These are phyloP conservation scores for Schizotus pectinicornis DNA, from an alignment of 2,888 invertebrate species.

Conservation along the genomic window DNA sequence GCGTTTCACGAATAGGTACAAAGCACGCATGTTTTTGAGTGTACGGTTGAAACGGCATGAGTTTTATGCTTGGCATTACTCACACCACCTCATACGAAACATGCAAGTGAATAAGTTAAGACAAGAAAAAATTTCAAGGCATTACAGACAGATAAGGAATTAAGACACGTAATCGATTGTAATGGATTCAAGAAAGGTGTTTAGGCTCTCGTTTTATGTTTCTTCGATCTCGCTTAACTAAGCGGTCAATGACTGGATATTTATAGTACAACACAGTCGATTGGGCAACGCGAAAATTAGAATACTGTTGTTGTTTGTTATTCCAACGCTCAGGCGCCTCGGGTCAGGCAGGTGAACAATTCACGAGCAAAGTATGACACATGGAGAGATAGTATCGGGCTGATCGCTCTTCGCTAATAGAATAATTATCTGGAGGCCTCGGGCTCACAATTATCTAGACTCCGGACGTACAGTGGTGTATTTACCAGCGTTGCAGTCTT, in stretches of 20 bases:
- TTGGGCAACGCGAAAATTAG: slow-evolving; percentile 34
- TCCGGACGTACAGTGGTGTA: background rate
- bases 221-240: slow-evolving; percentile 28
- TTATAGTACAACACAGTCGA: slow-evolving; percentile 25
- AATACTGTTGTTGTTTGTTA: slow-evolving; percentile 26
- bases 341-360: slow-evolving; percentile 29
- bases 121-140: slow-evolving; percentile 3
- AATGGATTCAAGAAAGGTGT: slow-evolving; percentile 29
- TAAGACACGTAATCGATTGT: slow-evolving; percentile 8
- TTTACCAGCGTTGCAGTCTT: background rate
- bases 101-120: background rate
- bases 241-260: slow-evolving; percentile 35
- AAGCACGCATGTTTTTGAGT: too few relatives aligned
- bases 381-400: slow-evolving; percentile 4
- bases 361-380: slow-evolving; percentile 17
- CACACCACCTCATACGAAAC: background rate
- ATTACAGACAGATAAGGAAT: slow-evolving; percentile 5
- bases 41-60: too few relatives aligned
- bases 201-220: slow-evolving; percentile 27
- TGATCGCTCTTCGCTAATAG: slow-evolving; percentile 6
- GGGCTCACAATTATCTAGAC: background rate
- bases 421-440: background rate
- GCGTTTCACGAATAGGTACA: too few relatives aligned
- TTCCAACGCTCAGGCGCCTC: slow-evolving; percentile 16
- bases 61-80: too few relatives aligned